These are phyloP conservation scores for Alaudala cheleensis DNA, from an alignment of 2,113 vertebrate genomes.

Conservation along the genomic window DNA sequence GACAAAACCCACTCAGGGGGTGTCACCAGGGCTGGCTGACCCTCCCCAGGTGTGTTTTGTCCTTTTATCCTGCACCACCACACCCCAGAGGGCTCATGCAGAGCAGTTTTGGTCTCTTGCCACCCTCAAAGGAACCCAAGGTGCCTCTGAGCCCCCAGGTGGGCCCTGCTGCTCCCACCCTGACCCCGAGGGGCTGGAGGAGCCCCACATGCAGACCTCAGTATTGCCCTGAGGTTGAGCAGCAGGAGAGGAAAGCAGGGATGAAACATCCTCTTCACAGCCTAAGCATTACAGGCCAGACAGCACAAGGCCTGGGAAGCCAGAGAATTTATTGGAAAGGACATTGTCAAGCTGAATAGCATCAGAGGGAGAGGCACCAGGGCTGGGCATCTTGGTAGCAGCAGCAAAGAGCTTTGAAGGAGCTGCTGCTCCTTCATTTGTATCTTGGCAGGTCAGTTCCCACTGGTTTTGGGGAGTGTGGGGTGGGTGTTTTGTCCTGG, in stretches of 20 bases:
- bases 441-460: not conserved
- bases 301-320: not conserved
- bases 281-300: not conserved
- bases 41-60: not conserved
- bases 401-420: not conserved
- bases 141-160: accelerated
- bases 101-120: not conserved
- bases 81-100: not conserved
- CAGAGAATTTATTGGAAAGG: not conserved
- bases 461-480: not conserved
- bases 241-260: accelerated
- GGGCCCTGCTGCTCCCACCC: not conserved
- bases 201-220: accelerated
- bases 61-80: not conserved
- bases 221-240: accelerated
- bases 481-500: not conserved
- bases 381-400: accelerated
- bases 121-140: not conserved
- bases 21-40: not conserved
- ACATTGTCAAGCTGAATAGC: not conserved
- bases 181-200: accelerated
- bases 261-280: not conserved
- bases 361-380: not conserved
- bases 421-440: not conserved
- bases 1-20: not conserved